Conservation (phyloP, 2,113 vertebrate species). For the Holacanthus passer region DNA sequence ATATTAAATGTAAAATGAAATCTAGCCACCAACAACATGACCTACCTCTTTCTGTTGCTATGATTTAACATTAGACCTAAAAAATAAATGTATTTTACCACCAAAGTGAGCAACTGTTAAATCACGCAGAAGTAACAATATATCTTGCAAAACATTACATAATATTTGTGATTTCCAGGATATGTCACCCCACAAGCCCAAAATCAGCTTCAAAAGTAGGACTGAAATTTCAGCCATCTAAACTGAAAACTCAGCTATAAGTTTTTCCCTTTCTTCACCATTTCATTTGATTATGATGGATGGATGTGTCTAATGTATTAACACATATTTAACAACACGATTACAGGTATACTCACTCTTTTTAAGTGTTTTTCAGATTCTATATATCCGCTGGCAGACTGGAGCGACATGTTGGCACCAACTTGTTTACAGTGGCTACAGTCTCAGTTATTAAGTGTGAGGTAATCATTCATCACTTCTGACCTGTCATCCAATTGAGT, state of each 20-base stretch:
- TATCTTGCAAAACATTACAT: not conserved
- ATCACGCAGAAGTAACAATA: not conserved
- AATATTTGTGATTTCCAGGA: not conserved
- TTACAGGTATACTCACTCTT: not conserved
- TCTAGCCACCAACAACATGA: not conserved
- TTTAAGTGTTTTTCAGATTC: not conserved
- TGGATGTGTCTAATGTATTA: not conserved
- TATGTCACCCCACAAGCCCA: not conserved
- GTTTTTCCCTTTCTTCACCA: not conserved
- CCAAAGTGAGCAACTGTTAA: not conserved
- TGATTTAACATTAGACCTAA: not conserved
- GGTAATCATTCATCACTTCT: slow-evolving; percentile 22
- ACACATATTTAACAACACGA: not conserved
- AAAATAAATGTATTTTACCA: not conserved
- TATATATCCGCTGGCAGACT: not conserved
- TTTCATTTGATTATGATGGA: not conserved
- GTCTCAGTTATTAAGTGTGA: slow-evolving; percentile 6
- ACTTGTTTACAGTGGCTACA: slow-evolving; percentile 9
- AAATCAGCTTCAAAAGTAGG: not conserved
- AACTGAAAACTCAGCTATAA: not conserved
- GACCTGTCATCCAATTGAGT: not conserved
- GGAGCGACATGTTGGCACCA: not conserved
- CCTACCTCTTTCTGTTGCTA: not conserved
- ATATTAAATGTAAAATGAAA: not conserved
- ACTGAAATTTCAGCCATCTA: not conserved